phyloP scores from a whole-genome alignment of 2,888 invertebrate genomes.

The Theretra japonica region DNA sequence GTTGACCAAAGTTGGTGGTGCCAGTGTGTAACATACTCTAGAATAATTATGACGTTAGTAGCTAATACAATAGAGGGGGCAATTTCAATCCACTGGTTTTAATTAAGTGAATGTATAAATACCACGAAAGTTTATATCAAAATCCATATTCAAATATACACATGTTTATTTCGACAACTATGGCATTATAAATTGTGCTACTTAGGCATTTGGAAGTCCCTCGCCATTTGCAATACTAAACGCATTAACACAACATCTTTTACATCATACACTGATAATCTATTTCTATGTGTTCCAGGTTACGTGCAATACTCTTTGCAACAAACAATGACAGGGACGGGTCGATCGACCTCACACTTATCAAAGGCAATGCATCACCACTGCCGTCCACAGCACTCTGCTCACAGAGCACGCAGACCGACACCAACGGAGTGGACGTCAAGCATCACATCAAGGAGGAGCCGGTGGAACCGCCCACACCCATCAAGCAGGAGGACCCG shows the following conservation, averaged over 20 bases:
- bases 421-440: slow-evolving; percentile 31
- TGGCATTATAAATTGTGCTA: not conserved
- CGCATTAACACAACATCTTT: not conserved
- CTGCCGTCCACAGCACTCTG: slow-evolving; percentile 33
- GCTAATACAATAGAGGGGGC: no score
- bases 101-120: no score
- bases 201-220: no score
- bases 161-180: no score
- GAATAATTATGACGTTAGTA: no score
- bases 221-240: no score
- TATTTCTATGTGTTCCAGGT: slow-evolving; percentile 52
- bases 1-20: no score
- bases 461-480: slow-evolving; percentile 46
- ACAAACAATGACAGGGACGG: slow-evolving; percentile 45
- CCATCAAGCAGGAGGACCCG: slow-evolving; percentile 60
- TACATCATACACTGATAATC: slow-evolving; percentile 15
- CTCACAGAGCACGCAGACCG: slow-evolving; percentile 68
- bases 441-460: slow-evolving; percentile 58
- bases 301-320: slow-evolving; percentile 50
- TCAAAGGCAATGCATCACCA: slow-evolving; percentile 55
- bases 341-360: slow-evolving; percentile 58
- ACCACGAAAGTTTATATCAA: no score
- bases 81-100: no score
- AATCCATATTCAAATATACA: no score
- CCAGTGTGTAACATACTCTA: no score